These are phyloP conservation scores for Lasioglossum villosulum DNA, from an alignment of 2,888 invertebrate genomes.

Conservation along the genomic window DNA sequence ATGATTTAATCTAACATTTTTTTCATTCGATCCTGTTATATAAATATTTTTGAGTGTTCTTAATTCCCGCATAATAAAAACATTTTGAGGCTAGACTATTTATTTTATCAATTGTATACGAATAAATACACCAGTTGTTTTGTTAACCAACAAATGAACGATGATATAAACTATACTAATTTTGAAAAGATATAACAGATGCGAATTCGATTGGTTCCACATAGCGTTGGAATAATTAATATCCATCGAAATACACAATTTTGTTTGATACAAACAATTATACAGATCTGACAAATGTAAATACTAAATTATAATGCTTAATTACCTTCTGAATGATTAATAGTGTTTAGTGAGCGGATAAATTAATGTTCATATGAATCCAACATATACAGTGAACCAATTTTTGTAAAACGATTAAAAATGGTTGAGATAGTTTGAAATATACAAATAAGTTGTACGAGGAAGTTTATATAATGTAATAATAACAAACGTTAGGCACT, in stretches of 20 bases:
- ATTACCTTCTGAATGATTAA: background rate
- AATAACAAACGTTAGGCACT: background rate
- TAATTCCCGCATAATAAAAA: background rate
- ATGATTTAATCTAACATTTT: background rate
- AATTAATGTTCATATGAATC: background rate
- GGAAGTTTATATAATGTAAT: background rate
- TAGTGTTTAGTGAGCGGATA: background rate
- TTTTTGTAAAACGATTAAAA: background rate
- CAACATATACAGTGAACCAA: background rate
- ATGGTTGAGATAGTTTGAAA: background rate
- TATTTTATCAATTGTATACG: background rate
- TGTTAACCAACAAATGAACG: background rate
- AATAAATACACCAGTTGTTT: background rate
- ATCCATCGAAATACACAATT: background rate
- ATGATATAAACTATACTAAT: background rate
- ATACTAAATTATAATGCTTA: background rate
- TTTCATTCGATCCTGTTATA: no score
- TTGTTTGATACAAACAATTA: background rate
- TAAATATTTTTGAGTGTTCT: background rate
- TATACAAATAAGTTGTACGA: background rate
- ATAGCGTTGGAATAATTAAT: background rate
- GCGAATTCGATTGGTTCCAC: background rate
- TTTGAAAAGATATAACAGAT: background rate
- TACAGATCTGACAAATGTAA: background rate
- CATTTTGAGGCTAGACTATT: background rate